phyloP scores from a whole-genome alignment of 2,113 vertebrate genomes.

The Sinocyclocheilus rhinocerous region DNA sequence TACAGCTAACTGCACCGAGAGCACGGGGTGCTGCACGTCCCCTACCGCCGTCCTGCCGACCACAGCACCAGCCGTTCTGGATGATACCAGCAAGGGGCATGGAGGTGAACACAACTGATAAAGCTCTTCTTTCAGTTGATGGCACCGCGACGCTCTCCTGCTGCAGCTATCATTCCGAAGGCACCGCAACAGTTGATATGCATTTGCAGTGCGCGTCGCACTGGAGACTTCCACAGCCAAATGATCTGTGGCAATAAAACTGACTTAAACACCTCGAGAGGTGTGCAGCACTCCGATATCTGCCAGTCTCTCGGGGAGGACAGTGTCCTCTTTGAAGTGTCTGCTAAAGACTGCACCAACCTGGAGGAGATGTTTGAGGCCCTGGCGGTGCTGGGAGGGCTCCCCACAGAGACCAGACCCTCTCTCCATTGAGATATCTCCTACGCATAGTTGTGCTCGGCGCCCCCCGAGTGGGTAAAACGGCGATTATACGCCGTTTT shows the following conservation, averaged over 20 bases:
- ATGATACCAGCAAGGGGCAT: constrained; percentile 53
- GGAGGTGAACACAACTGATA: constrained; percentile 71
- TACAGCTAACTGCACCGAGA: neutral
- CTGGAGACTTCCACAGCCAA: constrained; percentile 65
- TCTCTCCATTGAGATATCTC: too few relatives aligned
- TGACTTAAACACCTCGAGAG: too few relatives aligned
- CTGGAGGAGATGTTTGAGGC: too few relatives aligned
- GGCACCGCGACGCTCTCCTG: constrained; percentile 68
- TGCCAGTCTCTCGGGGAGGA: too few relatives aligned
- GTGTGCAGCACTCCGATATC: too few relatives aligned
- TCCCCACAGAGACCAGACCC: too few relatives aligned
- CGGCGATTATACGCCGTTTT: constrained; percentile 71
- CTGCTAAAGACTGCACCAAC: too few relatives aligned
- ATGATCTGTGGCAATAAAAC: too few relatives aligned
- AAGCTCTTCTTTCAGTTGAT: constrained; percentile 67
- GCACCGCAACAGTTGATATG: constrained; percentile 21
- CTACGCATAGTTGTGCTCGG: constrained; percentile 78
- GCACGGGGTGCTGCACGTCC: neutral
- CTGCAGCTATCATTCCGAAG: constrained; percentile 57
- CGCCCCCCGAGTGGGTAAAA: constrained; percentile 74
- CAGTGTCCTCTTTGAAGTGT: too few relatives aligned
- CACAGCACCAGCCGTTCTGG: constrained; percentile 6
- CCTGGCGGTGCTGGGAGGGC: too few relatives aligned
- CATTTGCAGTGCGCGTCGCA: constrained; percentile 43
- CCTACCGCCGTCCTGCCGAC: neutral